Evolutionary conservation across 2,888 invertebrate species (phyloP), one percentile per base, ranked within the genome.

Genomic region (Melanotus villosus): DNA sequence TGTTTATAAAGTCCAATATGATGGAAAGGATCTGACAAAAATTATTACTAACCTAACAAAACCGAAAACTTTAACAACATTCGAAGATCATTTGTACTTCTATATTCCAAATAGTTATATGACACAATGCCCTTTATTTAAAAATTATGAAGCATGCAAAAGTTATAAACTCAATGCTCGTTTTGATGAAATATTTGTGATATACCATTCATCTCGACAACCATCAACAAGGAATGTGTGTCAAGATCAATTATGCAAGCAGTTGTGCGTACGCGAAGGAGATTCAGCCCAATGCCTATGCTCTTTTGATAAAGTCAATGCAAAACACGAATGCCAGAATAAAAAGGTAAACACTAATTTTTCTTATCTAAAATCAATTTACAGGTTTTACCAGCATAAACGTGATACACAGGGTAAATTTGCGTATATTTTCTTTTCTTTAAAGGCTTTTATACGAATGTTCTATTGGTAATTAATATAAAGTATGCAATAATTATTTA

Each of bases 1-100:
- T 0, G 85, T 92, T 21, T 87, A 88, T 73, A 81, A 85, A 23
- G 76, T 87, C 16, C 80, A 81, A 73, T 90, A 90, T 65, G 83
- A 86, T 38, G 88, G 88, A 30, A 78, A 78, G 1, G 76, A 81
- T 79, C 86, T 84, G 80, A 72, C 82, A 19, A 81, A 84, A 0
- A 82, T 87, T 0, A 81, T 89, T 0, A 81, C 84, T 58, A 86
- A 88, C 63, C 79, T 87, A 1, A 82, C 85, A 18, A 86, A 86
- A 32, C 92, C 94, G 0, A 87, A 89, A 43, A 90, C 90, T 0
- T 81, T 96, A 18, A 89, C 89, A 3, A 85, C 95, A 43, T 93
- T 91, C 81, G 94, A 94, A 80, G 92, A 93, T 81, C 86, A 91
- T 72, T 84, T 96, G 0, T 96, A 92, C 83, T 94, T 92, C 87